Conservation (phyloP, 2,888 invertebrate genomes). For the Morpho achilles region DNA sequence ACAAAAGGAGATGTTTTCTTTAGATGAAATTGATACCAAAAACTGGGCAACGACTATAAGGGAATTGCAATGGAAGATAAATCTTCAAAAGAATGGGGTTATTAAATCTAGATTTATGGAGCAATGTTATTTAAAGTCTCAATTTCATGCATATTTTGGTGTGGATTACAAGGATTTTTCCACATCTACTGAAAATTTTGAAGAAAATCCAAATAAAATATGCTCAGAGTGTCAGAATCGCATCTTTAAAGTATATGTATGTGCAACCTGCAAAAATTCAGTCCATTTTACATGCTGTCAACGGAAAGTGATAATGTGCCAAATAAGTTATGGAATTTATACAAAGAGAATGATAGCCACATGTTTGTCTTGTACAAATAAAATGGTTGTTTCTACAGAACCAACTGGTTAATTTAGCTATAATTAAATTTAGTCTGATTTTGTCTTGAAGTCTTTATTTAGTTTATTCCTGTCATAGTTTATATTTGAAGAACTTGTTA, state of each 20-base stretch:
- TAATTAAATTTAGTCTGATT: too few relatives aligned
- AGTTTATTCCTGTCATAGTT: too few relatives aligned
- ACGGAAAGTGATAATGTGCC: neutral
- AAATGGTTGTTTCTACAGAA: too few relatives aligned
- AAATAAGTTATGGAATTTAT: neutral
- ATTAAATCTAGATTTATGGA: neutral
- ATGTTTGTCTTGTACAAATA: neutral
- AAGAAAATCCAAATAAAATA: neutral
- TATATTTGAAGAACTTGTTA: too few relatives aligned
- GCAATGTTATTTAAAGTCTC: neutral
- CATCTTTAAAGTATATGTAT: neutral
- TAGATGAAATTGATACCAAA: neutral
- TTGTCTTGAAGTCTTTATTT: too few relatives aligned
- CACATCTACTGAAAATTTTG: neutral
- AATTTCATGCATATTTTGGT: neutral
- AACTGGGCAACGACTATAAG: neutral
- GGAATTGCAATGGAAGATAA: neutral
- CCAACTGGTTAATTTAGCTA: too few relatives aligned
- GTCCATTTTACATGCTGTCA: neutral
- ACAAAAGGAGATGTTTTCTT: neutral
- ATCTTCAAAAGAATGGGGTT: neutral
- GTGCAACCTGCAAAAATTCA: neutral
- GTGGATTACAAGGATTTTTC: neutral
- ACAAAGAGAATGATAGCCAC: neutral
- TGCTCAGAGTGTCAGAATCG: neutral